A percentile compares a stretch with the other conserved stretches of the same genome.
phyloP scores from a whole-genome alignment of 2,113 vertebrate genomes.

The Psittacula cyanocephala region DNA sequence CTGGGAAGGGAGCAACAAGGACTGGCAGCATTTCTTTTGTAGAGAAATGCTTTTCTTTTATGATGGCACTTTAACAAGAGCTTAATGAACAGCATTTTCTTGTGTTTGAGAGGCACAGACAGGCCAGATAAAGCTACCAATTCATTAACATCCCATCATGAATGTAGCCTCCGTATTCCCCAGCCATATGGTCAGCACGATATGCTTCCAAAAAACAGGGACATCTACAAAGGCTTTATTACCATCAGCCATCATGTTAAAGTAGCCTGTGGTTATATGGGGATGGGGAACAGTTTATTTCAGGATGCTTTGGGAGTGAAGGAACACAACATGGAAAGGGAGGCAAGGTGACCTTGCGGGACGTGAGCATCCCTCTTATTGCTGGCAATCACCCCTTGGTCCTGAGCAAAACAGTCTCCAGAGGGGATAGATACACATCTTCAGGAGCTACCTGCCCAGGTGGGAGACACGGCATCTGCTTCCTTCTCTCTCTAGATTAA shows the following conservation, averaged over 20 bases:
- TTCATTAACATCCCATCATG: conserved; percentile 16
- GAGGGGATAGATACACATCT: not conserved
- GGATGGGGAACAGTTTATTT: not conserved
- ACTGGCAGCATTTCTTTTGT: not conserved
- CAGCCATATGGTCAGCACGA: conserved; percentile 31
- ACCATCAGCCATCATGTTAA: not conserved
- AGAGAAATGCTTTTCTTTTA: not conserved
- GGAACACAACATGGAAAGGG: not conserved
- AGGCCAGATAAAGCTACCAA: not conserved
- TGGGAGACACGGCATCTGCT: not conserved
- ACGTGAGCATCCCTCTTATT: rapidly evolving
- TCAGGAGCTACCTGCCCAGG: not conserved
- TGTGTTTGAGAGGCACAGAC: not conserved
- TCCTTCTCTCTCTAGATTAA: not conserved
- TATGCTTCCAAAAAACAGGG: not conserved
- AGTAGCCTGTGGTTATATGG: not conserved
- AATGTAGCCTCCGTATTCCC: not conserved
- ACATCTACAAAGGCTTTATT: not conserved
- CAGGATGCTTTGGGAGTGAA: not conserved
- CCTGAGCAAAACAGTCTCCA: not conserved
- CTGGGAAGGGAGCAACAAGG: not conserved
- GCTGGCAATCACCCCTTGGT: rapidly evolving
- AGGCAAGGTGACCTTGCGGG: not conserved
- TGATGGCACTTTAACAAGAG: not conserved
- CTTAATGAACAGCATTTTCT: not conserved